Base-by-base conservation (phyloP, 2,113 vertebrate genomes). In the Macquaria ambigua region DNA sequence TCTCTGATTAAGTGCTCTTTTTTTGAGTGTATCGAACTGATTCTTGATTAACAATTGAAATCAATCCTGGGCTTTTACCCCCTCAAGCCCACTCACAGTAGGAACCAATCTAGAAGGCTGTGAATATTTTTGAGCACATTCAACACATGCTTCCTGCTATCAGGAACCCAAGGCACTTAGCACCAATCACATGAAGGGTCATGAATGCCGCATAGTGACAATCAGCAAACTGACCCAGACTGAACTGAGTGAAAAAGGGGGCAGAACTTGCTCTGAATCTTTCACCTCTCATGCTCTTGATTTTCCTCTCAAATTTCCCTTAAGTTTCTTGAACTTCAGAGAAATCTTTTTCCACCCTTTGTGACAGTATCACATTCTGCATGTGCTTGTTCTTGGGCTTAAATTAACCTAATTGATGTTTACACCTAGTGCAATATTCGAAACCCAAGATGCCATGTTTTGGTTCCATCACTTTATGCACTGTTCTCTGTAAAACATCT, bases 41-140 rank as follows among this genome's bases (percentile, higher is more conserved):
- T 93, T 95, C 94, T 95, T 96, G 95, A 96, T 96, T 96, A 96
- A 95, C 95, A 96, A 95, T 95, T 93, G 94, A 94, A 95, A 96
- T 96, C 95, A 96, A 95, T 95, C 87, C 82, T 8, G 58, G 80
- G 88, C 89, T 87, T 90, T 87, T 85, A 82, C 83, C 75, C 73
- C 79, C 83, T 86, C 85, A 15, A 87, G 87, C 74, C 87, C 81
- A 87, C 92, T 93, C 92, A 89, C 81, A 82, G 83, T 53, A 66
- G 81, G 79, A 89, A 83, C 90, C 92, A 89, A 91, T 94, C 90
- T 89, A 70, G 77, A 66, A 66, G 74, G 71, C 85, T 87, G 85
- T 92, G 94, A 94, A 93, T 93, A 93, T 93, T 86, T 88, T 85
- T 87, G 71, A 90, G 90, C 81, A 81, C 83, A 91, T 94, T 89